Base-by-base conservation (phyloP, 1,140 invertebrate species). In the Rhagoletis pomonella region DNA sequence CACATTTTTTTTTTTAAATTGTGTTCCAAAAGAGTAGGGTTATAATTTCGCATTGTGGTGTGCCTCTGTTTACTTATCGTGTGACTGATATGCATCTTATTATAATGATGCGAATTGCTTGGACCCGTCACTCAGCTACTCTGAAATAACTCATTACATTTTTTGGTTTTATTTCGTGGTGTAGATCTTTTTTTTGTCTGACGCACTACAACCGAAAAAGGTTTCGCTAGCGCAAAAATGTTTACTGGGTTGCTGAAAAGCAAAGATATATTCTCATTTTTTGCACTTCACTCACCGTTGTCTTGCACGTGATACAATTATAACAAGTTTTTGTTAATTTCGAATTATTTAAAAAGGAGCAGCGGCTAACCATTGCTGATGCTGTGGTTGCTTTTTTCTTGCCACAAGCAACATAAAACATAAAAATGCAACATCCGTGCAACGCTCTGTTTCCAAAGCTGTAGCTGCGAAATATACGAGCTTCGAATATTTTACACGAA, bases 271-370 rank as follows among this genome's bases (percentile, higher is more conserved):
- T 5, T 0, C 5, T 42, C 10, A 44, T 73, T 73, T 73, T 67
- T 47, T 47, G 65, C 42, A 44, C 42, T 7, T 12, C 12, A 42
- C 67, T 44, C 29, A 81, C 73, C 73, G 19, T 55, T 81, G 73
- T 29, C 47, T 67, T 90, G 87, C 91, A 90, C 90, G 90, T 91
- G 90, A 91, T 92, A 91, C 90, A 92, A 92, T 91, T 91, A 92
- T 90, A 89, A 90, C 88, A 90, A 88, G 58, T 89, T 90, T 90
- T 91, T 90, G 69, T 84, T 86, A 87, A 64, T 87, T 87, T 87
- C 65, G 87, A 77, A 88, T 87, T 88, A 81, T 87, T 88, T 85
- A 88, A 87, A 73, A 81, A 50, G 73, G 73, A 81, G 73, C 47
- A 81, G 73, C 47, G 50, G 73, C 50, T 17, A 55, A 19, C 73